phyloP scores from a whole-genome alignment of 2,888 invertebrate genomes.

The Apeira syringaria region DNA sequence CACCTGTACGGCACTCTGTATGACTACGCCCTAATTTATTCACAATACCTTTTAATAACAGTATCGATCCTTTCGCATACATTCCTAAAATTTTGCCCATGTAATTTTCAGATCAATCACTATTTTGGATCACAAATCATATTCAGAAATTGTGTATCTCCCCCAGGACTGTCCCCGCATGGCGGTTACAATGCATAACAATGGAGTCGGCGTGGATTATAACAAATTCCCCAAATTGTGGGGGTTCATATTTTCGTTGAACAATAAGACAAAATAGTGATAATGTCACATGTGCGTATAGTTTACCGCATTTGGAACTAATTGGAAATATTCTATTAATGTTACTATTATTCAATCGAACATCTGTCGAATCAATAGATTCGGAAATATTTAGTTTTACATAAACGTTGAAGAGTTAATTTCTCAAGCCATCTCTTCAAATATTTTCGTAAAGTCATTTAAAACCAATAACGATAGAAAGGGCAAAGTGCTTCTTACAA shows the following conservation, averaged over 20 bases:
- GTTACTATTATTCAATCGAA: slow-evolving; percentile 63
- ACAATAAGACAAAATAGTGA: slow-evolving; percentile 80
- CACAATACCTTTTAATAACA: slow-evolving; percentile 60
- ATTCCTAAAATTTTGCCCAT: slow-evolving; percentile 25
- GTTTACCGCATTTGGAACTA: slow-evolving; percentile 79
- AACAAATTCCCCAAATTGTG: slow-evolving; percentile 80
- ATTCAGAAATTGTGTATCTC: slow-evolving; percentile 49
- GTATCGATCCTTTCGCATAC: slow-evolving; percentile 41
- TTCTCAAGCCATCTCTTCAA: background rate
- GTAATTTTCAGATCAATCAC: slow-evolving; percentile 52
- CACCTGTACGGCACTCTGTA: slow-evolving; percentile 70
- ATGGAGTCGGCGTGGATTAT: slow-evolving; percentile 75
- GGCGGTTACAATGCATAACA: slow-evolving; percentile 66
- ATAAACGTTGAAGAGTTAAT: too few relatives aligned
- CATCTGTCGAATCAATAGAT: slow-evolving; percentile 66
- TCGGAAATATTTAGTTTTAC: too few relatives aligned
- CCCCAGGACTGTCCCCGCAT: slow-evolving; percentile 56
- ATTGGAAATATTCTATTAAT: slow-evolving; percentile 76
- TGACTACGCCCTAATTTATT: slow-evolving; percentile 62
- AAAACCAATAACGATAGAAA: slow-evolving; percentile 69
- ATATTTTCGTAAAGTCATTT: slow-evolving; percentile 19
- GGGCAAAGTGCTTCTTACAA: slow-evolving; percentile 69
- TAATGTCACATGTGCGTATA: slow-evolving; percentile 78
- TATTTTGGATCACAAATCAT: slow-evolving; percentile 57
- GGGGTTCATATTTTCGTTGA: slow-evolving; percentile 76